Percentiles rank a stretch among this genome's conserved stretches.
Evolutionary conservation across 2,888 invertebrate genomes (phyloP).

Genomic region (Deilephila elpenor): DNA sequence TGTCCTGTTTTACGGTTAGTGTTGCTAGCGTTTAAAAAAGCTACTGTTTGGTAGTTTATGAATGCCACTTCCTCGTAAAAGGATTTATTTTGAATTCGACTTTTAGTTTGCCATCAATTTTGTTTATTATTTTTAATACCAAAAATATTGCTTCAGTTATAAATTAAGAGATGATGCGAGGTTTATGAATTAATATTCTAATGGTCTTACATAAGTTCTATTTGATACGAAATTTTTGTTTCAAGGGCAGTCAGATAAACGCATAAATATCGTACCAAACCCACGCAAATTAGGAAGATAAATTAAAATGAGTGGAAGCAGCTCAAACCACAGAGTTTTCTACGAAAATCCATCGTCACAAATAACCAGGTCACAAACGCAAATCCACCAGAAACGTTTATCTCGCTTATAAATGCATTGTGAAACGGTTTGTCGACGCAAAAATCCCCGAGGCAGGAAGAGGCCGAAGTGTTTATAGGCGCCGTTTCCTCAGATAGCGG

Average conservation of each 20-base stretch:
- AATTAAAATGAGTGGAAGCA: not conserved
- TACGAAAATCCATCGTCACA: not conserved
- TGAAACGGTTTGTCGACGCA: constrained; percentile 49
- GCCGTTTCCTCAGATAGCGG: constrained; percentile 47
- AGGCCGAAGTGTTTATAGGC: constrained; percentile 73
- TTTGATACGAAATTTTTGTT: not conserved
- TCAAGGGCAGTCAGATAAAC: too few species aligned
- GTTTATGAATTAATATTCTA: not conserved
- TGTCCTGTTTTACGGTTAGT: constrained; percentile 17
- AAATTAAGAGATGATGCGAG: not conserved
- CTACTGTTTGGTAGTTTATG: constrained; percentile 7
- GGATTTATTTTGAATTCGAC: too few species aligned
- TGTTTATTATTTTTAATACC: not conserved
- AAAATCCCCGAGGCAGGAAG: constrained; percentile 62
- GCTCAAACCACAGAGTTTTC: not conserved
- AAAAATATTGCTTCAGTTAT: not conserved
- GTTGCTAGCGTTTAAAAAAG: constrained; percentile 11
- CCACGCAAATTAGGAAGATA: not conserved
- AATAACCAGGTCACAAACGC: constrained; percentile 16
- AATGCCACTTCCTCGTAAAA: not conserved
- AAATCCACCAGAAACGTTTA: constrained; percentile 2
- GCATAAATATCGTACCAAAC: too few species aligned
- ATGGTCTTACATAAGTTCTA: not conserved
- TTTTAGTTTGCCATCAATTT: too few species aligned
- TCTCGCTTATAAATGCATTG: constrained; percentile 37